Base-by-base conservation (phyloP, 2,113 vertebrate genomes). In the Salvelinus namaycush region DNA sequence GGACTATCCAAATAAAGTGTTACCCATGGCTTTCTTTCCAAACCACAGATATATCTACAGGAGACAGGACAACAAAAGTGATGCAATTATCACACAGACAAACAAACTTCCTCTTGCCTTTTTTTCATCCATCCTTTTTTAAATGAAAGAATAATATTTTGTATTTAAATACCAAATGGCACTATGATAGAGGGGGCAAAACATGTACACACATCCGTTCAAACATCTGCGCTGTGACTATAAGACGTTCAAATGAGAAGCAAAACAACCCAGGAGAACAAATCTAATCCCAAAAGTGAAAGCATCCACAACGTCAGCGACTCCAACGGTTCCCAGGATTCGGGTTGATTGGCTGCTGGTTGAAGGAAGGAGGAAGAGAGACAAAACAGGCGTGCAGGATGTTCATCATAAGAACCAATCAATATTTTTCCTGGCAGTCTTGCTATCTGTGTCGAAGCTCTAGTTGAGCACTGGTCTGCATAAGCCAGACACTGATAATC, bases 201-300 rank as follows among this genome's bases (percentile, higher is more conserved):
- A 88, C 84, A 80, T 76, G 79, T 88, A 89, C 87, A 92, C 89
- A 93, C 91, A 90, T 90, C 90, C 88, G 91, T 79, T 89, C 87
- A 89, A 91, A 87, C 88, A 85, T 86, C 74, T 83, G 67, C 75
- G 80, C 79, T 84, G 76, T 72, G 74, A 88, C 80, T 83, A 83
- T 87, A 88, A 80, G 34, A 83, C 29, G 2, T 27, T 68, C 5
- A 31, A 68, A 68, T 16, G 14, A 29, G 66, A 68, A 79, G 78
- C 64, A 27, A 87, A 68, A 73, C 77, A 87, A 90, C 86, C 87
- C 89, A 86, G 76, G 89, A 87, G 72, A 83, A 81, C 84, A 73
- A 88, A 75, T 74, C 14, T 4, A 83, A 76, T 70, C 77, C 71
- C 74, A 54, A 54, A 83, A 76, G 20, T 64, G 29, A 59, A 67